Evolutionary conservation across 2,888 invertebrate genomes (phyloP).

Genomic region (Neuroscelio doddi): DNA sequence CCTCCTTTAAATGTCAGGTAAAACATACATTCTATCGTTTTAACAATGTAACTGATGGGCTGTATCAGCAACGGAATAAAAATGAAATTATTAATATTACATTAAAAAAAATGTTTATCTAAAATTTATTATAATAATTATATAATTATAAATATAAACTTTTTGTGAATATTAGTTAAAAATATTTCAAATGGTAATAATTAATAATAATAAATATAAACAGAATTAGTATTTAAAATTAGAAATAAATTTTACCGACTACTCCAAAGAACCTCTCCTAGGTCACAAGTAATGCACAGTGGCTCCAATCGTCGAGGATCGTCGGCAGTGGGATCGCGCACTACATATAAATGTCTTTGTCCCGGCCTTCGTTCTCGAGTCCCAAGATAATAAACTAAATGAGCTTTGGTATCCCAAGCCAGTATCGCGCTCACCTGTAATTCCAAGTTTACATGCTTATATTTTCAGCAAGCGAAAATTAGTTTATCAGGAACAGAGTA

Average conservation of each 20-base stretch:
- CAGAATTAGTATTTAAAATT: too few species aligned
- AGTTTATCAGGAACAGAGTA: too few species aligned
- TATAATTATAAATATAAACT: too few species aligned
- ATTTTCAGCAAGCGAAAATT: too few species aligned
- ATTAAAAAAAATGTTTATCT: too few species aligned
- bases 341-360: constrained; percentile 90
- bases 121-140: too few species aligned
- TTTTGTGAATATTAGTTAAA: too few species aligned
- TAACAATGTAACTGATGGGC: too few species aligned
- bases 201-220: constrained; percentile 3
- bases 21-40: too few species aligned
- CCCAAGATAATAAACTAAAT: constrained; percentile 83
- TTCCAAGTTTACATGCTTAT: background rate
- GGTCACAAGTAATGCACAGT: constrained; percentile 90
- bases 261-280: constrained; percentile 83
- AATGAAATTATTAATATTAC: too few species aligned
- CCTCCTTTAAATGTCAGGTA: too few species aligned
- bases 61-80: too few species aligned
- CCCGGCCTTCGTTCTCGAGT: constrained; percentile 88
- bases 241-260: constrained; percentile 74
- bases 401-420: constrained; percentile 88
- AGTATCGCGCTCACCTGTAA: constrained; percentile 78
- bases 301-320: constrained; percentile 81
- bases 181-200: constrained; percentile 11
- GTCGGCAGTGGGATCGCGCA: constrained; percentile 81